Percentiles rank a stretch among this genome's conserved stretches.
Evolutionary conservation across 2,797 vertebrate genomes (phyloP).

Genomic region (Microctenopoma steveboyesi): DNA sequence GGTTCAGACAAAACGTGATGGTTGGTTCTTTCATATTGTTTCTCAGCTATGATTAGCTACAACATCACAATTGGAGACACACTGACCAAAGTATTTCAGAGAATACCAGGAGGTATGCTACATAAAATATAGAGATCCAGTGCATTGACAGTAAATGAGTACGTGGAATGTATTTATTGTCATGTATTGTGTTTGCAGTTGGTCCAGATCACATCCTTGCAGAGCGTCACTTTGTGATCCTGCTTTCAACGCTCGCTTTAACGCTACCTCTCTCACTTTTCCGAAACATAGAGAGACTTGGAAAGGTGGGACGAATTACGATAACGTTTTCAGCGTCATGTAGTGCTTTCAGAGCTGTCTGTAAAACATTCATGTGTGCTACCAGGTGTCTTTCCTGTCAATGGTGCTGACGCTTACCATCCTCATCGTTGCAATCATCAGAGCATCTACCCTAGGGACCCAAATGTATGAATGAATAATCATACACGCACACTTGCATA

Average conservation of each 20-base stretch:
- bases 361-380: constrained; percentile 42
- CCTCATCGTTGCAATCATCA: constrained; percentile 86
- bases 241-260: constrained; percentile 86
- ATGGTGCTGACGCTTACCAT: constrained; percentile 89
- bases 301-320: constrained; percentile 85
- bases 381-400: constrained; percentile 91
- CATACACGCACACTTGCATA: not conserved
- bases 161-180: not conserved
- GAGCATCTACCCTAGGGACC: constrained; percentile 85
- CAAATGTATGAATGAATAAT: constrained; percentile 76
- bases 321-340: not conserved
- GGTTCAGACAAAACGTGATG: not conserved
- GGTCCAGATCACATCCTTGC: constrained; percentile 85
- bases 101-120: constrained; percentile 90
- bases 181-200: constrained; percentile 81
- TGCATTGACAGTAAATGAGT: not conserved
- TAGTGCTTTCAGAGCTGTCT: constrained; percentile 20
- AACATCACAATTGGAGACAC: constrained; percentile 96
- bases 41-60: constrained; percentile 97
- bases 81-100: constrained; percentile 94
- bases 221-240: constrained; percentile 90
- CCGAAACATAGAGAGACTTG: constrained; percentile 89
- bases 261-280: constrained; percentile 92
- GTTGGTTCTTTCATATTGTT: constrained; percentile 3
- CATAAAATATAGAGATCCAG: not conserved